phyloP scores from a whole-genome alignment of 2,888 invertebrate genomes.

The Aphodius sticticus region DNA sequence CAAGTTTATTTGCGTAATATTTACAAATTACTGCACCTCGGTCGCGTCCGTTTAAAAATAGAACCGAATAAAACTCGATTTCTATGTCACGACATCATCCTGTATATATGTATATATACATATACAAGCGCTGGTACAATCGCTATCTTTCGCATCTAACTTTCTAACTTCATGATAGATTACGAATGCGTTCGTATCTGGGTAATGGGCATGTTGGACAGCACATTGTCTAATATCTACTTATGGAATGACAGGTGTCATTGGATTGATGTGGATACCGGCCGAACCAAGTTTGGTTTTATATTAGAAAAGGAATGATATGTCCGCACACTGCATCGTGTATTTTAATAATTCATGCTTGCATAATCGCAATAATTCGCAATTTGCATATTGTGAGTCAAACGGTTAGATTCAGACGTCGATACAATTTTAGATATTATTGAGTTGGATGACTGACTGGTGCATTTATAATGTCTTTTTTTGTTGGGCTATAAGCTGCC shows the following conservation, averaged over 20 bases:
- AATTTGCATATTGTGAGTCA: too few species aligned
- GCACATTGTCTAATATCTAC: not conserved
- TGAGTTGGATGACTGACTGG: too few species aligned
- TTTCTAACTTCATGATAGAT: not conserved
- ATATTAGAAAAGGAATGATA: too few species aligned
- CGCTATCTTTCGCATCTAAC: not conserved
- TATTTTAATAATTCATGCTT: too few species aligned
- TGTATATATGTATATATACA: too few species aligned
- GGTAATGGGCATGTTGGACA: conserved; percentile 4
- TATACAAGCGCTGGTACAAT: not conserved
- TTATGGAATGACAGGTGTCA: not conserved
- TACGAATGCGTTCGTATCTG: not conserved
- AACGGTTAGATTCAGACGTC: too few species aligned
- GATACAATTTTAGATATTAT: too few species aligned
- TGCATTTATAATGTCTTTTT: too few species aligned
- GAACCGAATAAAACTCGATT: not conserved
- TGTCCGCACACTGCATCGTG: too few species aligned
- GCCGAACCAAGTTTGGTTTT: too few species aligned
- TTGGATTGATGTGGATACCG: not conserved
- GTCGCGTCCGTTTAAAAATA: not conserved
- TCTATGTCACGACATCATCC: not conserved
- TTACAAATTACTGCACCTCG: not conserved
- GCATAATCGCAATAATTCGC: too few species aligned
- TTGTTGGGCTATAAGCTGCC: too few species aligned
- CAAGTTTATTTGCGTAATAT: not conserved